Conservation (phyloP, 1,140 invertebrate species). For the Trichonephila clavata region DNA sequence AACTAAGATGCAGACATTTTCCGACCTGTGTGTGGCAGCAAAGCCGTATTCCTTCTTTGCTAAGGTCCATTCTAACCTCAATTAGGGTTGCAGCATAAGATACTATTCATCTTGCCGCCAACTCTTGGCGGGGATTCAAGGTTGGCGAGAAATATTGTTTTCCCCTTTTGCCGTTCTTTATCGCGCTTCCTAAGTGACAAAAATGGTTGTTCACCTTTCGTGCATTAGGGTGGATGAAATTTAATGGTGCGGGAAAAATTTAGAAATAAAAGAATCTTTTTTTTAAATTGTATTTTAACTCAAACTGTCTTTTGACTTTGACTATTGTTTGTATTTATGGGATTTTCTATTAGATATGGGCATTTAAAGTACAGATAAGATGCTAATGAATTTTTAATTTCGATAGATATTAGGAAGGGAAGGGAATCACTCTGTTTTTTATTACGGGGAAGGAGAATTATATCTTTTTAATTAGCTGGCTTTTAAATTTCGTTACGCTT, state of each 20-base stretch:
- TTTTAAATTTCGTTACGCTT: too few relatives aligned
- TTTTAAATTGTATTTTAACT: neutral
- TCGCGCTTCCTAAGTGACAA: neutral
- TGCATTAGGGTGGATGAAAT: slow-evolving; percentile 58
- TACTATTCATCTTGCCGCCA: slow-evolving; percentile 36
- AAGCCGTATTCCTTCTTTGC: slow-evolving; percentile 58
- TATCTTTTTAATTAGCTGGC: too few relatives aligned
- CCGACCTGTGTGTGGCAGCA: slow-evolving; percentile 28
- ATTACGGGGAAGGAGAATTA: too few relatives aligned
- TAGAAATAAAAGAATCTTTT: neutral
- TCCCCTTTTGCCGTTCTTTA: neutral
- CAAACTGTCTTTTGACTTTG: too few relatives aligned
- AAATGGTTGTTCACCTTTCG: slow-evolving; percentile 60
- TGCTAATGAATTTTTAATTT: too few relatives aligned
- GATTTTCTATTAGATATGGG: too few relatives aligned
- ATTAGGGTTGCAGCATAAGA: slow-evolving; percentile 67
- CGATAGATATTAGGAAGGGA: too few relatives aligned
- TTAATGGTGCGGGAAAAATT: slow-evolving; percentile 58
- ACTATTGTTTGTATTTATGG: too few relatives aligned
- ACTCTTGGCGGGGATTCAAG: neutral
- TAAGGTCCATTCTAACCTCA: slow-evolving; percentile 68
- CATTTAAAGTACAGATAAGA: too few relatives aligned
- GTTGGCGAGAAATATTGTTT: slow-evolving; percentile 31
- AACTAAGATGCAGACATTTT: slow-evolving; percentile 33
- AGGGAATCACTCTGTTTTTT: too few relatives aligned